Base-by-base conservation (phyloP, 2,797 vertebrate genomes). In the Argyrosomus regius region DNA sequence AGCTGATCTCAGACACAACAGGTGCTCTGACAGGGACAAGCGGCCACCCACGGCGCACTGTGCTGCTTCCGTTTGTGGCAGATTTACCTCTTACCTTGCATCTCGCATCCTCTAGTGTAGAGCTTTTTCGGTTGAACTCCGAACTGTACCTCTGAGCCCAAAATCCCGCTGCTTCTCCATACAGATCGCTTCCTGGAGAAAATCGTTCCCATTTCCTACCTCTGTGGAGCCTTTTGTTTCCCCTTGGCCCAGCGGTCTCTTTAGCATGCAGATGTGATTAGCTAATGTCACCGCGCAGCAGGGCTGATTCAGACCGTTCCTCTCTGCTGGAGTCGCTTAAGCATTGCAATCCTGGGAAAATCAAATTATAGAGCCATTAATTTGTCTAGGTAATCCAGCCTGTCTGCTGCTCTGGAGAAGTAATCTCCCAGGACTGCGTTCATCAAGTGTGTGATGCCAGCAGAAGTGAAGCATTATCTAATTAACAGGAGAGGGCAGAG, bases 291-390 rank as follows among this genome's bases (percentile, higher is more conserved):
- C 81, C 58, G 48, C 61, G 28, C 88, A 79, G 86, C 76, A 61
- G 83, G 88, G 84, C 93, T 89, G 85, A 89, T 88, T 93, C 90
- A 90, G 87, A 81, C 82, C 66, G 78, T 83, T 90, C 80, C 81
- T 87, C 90, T 89, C 89, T 62, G 89, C 89, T 85, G 90, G 93
- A 93, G 92, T 94, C 90, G 86, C 92, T 94, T 89, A 93, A 91
- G 93, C 85, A 79, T 90, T 74, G 88, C 93, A 92, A 92, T 96
- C 93, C 94, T 67, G 77, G 85, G 78, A 94, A 96, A 96, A 95
- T 96, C 94, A 90, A 95, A 96, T 96, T 95, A 96, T 93, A 93
- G 92, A 94, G 92, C 94, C 95, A 95, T 95, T 96, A 94, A 96
- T 96, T 95, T 95, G 92, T 94, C 91, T 91, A 90, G 93, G 95